phyloP scores from a whole-genome alignment of 2,888 invertebrate species.

The Zygaena filipendulae region DNA sequence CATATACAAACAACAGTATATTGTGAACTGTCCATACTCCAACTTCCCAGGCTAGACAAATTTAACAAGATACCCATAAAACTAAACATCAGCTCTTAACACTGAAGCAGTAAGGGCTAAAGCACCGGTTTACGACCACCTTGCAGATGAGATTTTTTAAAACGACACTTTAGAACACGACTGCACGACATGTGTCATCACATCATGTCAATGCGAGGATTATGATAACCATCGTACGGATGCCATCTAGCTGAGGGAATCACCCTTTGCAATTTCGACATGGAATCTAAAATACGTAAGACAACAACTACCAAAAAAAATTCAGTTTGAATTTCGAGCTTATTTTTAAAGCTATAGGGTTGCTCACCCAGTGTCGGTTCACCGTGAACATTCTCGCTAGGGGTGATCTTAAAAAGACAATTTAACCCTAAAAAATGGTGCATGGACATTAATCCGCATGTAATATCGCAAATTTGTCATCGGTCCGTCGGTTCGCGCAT shows the following conservation, averaged over 20 bases:
- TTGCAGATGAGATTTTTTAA: constrained; percentile 35
- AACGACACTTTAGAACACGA: constrained; percentile 58
- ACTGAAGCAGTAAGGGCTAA: constrained; percentile 22
- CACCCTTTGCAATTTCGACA: constrained; percentile 60
- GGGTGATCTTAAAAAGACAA: constrained; percentile 62
- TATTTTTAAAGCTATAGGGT: too few species aligned
- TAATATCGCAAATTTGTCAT: constrained; percentile 68
- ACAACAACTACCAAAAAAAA: constrained; percentile 21
- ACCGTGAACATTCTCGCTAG: too few species aligned
- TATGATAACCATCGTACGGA: constrained; percentile 67
- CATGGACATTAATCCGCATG: constrained; percentile 66
- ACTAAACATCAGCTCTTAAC: constrained; percentile 22
- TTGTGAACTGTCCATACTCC: constrained; percentile 46
- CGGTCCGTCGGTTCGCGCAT: constrained; percentile 36
- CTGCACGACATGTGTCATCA: constrained; percentile 67
- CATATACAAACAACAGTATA: constrained; percentile 47
- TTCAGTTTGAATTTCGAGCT: too few species aligned
- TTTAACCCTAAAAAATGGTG: constrained; percentile 67
- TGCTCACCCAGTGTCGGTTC: too few species aligned
- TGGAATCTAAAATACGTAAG: constrained; percentile 28
- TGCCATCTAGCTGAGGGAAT: constrained; percentile 62
- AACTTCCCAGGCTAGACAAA: constrained; percentile 43
- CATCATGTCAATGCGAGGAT: constrained; percentile 68
- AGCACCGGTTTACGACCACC: constrained; percentile 15
- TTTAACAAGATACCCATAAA: constrained; percentile 11